Conservation (phyloP, 1,140 invertebrate species). For the Rhyacophila brunnea region DNA sequence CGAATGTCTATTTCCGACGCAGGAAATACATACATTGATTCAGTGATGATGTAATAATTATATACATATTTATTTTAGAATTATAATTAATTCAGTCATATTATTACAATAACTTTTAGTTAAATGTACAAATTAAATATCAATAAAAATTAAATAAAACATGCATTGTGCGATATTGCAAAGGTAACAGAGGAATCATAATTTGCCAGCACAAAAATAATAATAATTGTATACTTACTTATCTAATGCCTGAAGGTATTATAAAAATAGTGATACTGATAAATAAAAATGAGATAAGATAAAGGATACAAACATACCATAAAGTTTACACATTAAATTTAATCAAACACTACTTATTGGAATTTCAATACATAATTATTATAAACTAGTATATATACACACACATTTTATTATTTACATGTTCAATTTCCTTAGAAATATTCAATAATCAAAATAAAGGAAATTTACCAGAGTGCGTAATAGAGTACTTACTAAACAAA, state of each 20-base stretch:
- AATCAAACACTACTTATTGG: constrained; percentile 10
- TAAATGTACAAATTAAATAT: constrained; percentile 4
- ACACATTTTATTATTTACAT: not conserved
- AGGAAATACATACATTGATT: no score
- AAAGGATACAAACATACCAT: not conserved
- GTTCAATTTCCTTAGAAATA: not conserved
- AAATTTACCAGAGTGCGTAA: not conserved
- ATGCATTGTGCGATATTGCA: not conserved
- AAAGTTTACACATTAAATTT: not conserved
- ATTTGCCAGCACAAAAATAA: not conserved
- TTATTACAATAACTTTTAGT: constrained; percentile 12
- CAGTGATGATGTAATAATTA: constrained; percentile 9
- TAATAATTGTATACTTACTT: constrained; percentile 4
- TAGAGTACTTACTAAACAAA: no score
- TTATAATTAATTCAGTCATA: constrained; percentile 22
- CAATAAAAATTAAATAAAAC: constrained; percentile 6
- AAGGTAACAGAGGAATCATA: not conserved
- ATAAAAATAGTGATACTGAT: not conserved
- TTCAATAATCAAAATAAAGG: not conserved
- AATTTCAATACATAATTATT: constrained; percentile 14
- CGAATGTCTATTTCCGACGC: no score
- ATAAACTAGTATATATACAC: constrained; percentile 2
- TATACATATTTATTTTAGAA: constrained; percentile 9
- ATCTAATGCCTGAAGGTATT: not conserved
- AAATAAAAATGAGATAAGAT: not conserved